Evolutionary conservation across 1,140 invertebrate genomes (phyloP), one percentile per base, ranked within the genome.

Genomic region (Aleiodes sp.): DNA sequence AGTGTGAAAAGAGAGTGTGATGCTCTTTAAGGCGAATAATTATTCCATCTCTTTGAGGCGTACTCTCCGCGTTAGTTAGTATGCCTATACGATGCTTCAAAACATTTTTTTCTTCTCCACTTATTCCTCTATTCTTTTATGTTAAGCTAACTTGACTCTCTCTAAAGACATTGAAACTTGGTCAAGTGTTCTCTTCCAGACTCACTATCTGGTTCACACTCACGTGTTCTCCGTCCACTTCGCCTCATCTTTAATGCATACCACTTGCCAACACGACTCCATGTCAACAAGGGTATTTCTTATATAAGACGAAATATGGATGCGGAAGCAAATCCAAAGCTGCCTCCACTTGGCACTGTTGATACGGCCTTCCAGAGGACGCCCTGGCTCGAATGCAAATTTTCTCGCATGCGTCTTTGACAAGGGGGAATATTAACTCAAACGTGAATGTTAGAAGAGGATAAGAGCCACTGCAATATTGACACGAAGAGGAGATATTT

Each of bases 201-300:
- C 7, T 37, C 8, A 10, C 35, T 60, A 14, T 60, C 19, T n/a
- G n/a, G n/a, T 7, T 46, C 16, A 26, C 4, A 59, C 26, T 68
- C 35, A n/a, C 37, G n/a, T 33, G 19, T 26, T 61, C 35, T 41
- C 2, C 26, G 9, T 33, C 35, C 60, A n/a, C 43, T 41, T 41
- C n/a, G 9, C 8, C 70, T 76, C 75, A 78, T 75, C 71, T 78
- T 78, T 78, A 76, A 76, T 78, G 70, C 70, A 75, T 76, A 60
- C 39, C 56, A 64, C 35, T 70, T 66, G 66, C 64, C 70, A 31
- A 66, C 52, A 65, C 52, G 31, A 68, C 67, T 67, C 59, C 61
- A 69, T 76, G 71, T 73, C 75, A 74, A 76, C 75, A 71, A 61
- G 72, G 46, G 63, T 65, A 65, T 68, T 62, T 67, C 61, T 43